Conservation (phyloP, 2,888 invertebrate species). For the Galeruca laticollis region DNA sequence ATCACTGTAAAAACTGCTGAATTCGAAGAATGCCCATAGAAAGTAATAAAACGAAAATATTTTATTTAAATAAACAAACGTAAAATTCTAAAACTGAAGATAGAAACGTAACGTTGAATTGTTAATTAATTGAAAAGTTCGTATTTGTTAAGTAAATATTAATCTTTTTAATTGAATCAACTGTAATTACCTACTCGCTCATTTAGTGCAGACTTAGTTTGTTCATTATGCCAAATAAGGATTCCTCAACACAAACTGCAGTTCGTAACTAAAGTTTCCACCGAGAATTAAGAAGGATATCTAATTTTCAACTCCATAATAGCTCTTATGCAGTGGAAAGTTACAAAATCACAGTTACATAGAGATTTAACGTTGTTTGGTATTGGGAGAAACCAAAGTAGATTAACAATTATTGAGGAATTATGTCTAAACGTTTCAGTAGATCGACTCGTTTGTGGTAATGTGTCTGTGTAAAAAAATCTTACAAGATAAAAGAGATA, state of each 20-base stretch:
- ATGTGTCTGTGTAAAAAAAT: too few species aligned
- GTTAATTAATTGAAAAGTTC: background rate
- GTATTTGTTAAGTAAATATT: background rate
- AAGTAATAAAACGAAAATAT: background rate
- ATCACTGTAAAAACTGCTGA: too few species aligned
- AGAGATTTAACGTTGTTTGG: background rate
- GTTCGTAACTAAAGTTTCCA: constrained; percentile 1
- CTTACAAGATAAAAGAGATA: too few species aligned
- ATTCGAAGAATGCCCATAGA: too few species aligned
- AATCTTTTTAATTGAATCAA: background rate
- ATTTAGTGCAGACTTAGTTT: background rate
- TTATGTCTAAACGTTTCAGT: too few species aligned
- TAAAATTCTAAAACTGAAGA: background rate
- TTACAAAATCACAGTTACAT: background rate
- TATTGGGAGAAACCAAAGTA: too few species aligned
- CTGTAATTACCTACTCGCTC: background rate
- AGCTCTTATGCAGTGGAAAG: background rate
- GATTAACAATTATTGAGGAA: too few species aligned
- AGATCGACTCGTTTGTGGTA: too few species aligned
- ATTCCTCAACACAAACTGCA: background rate
- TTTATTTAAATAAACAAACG: background rate
- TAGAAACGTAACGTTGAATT: background rate
- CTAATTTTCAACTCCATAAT: constrained; percentile 10
- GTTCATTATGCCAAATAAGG: background rate
- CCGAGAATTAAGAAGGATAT: background rate